Evolutionary conservation across 2,113 vertebrate species (phyloP), one percentile per base, ranked within the genome.

Genomic region (Porphyrio hochstetteri): DNA sequence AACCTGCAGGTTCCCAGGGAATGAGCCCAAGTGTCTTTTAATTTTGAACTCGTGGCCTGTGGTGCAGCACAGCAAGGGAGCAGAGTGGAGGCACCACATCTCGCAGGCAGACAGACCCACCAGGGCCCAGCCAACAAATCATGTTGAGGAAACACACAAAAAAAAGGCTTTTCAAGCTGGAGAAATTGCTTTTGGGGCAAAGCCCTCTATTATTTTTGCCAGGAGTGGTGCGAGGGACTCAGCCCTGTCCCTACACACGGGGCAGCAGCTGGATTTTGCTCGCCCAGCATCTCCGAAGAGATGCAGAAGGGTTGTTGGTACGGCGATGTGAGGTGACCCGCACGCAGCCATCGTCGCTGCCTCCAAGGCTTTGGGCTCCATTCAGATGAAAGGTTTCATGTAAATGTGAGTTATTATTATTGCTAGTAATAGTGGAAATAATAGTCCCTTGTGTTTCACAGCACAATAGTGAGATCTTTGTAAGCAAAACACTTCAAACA

Each of bases 1-100:
- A 90, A 88, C 65, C 95, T 96, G 88, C 87, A 95, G 93, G 96
- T 97, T 97, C 88, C 96, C 86, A 82, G 68, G 72, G 75, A 78
- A 48, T 2, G 74, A 69, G 71, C 61, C 89, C 16, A 67, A 95
- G 70, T 65, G 92, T 85, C 94, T 97, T 94, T 93, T 92, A 88
- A 94, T 93, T 70, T 36, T 59, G 93, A 81, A 85, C 74, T 75
- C 3, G 6, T 42, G 80, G 86, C 70, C 93, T 7, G 4, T 14
- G 67, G 52, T 19, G 79, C 90, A 60, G 65, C 56, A 33, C 12
- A 9, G 82, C 1, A 24, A 59, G 78, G 69, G 56, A 80, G 50
- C 57, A 11, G n/a, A 25, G 36, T 0, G 5, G 61, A 69, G 56
- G 2, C 60, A 68, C 59, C 6, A 10, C 31, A 1, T 3, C 70